Evolutionary conservation across 2,888 invertebrate genomes (phyloP).

Genomic region (Drosophila prolongata): DNA sequence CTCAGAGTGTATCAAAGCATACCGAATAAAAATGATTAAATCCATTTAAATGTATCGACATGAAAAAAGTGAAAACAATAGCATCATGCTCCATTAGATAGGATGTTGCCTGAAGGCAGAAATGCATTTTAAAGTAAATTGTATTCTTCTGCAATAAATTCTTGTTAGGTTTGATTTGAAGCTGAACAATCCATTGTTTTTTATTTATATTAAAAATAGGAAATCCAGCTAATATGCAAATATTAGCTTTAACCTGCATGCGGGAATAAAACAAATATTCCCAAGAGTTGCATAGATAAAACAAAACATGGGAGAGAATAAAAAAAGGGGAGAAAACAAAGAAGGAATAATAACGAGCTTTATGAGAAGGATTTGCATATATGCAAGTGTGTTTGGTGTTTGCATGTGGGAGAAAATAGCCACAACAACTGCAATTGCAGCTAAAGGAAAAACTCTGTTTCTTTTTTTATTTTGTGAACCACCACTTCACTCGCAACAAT

Average conservation of each 20-base stretch:
- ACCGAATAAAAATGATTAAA: conserved; percentile 6
- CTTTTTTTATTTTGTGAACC: conserved; percentile 5
- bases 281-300: conserved; percentile 24
- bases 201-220: conserved; percentile 1
- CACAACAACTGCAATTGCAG: conserved; percentile 39
- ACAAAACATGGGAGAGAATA: conserved; percentile 7
- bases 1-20: not conserved
- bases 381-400: conserved; percentile 14
- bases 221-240: conserved; percentile 50
- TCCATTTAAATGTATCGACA: conserved; percentile 9
- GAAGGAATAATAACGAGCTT: conserved; percentile 47
- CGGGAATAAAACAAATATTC: conserved; percentile 38
- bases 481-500: conserved; percentile 25
- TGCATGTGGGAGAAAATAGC: conserved; percentile 23
- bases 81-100: conserved; percentile 19
- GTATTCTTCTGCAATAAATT: conserved; percentile 29
- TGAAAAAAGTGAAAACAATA: conserved; percentile 13
- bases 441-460: conserved; percentile 38
- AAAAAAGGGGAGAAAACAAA: conserved; percentile 33
- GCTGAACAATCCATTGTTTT: conserved; percentile 3
- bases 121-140: conserved; percentile 30
- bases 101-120: conserved; percentile 6
- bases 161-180: conserved; percentile 26
- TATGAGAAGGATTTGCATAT: conserved; percentile 39
- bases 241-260: conserved; percentile 44